Base-by-base conservation (phyloP, 2,113 vertebrate genomes). In the Riparia riparia region DNA sequence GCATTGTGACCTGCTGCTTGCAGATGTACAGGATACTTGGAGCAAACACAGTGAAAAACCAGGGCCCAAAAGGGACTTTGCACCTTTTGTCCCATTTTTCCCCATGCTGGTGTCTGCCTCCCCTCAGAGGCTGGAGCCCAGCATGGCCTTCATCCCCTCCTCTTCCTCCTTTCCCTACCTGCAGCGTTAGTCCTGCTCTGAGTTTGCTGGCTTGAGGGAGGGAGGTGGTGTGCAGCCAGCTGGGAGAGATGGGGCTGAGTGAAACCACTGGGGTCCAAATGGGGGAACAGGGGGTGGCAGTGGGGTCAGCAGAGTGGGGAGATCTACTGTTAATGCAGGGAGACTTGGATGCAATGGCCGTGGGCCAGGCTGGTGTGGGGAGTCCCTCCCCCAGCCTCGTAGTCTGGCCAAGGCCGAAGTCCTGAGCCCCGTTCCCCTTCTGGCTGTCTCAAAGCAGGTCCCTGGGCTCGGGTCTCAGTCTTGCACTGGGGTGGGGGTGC, bases 131-230 rank as follows among this genome's bases (percentile, higher is more conserved):
- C 68, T 90, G 56, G 68, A 81, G 57, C 57, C 57, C 16, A 42
- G 81, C 91, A 78, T 24, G 17, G 42, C 74, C 76, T 95, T 96
- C 54, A 45, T 69, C 50, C 53, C 14, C 51, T 83, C 54, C 45
- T 70, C 53, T 25, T 90, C 81, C 63, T 82, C 73, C 47, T 37
- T 63, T 85, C 74, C 54, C 39, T 0, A 16, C 91, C 82, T 83
- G 79, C 5, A 17, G 74, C 5, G 0, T 61, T 50, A 49, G 47
- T 77, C 34, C 86, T 81, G 82, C 0, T 1, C 90, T 79, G 89
- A 63, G 29, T 74, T 78, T 69, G 90, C 92, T 91, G 86, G 93
- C 86, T 95, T 94, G 91, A 83, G 76, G 79, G 77, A 77, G 69
- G 84, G 66, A 76, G 34, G 0, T n/a, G 58, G 73, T 92, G 64